These are phyloP conservation scores for Drepana arcuata DNA, from an alignment of 1,140 invertebrate genomes.

Conservation along the genomic window DNA sequence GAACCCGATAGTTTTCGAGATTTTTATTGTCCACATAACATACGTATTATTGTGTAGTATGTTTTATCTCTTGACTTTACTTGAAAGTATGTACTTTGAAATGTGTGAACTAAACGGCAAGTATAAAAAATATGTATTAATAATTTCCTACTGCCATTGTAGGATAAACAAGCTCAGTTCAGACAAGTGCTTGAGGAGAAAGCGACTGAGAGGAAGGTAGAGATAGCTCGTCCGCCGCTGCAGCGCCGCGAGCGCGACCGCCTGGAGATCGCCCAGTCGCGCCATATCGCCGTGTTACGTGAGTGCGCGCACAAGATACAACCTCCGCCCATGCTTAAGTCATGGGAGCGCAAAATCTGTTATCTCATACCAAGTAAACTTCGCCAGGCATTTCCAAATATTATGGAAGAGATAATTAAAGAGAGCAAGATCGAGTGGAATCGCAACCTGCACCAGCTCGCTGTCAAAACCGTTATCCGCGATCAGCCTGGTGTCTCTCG, in stretches of 20 bases:
- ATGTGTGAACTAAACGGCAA: too few relatives aligned
- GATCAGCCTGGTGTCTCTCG: conserved; percentile 54
- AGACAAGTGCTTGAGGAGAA: conserved; percentile 51
- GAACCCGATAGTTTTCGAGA: too few relatives aligned
- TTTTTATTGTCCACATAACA: too few relatives aligned
- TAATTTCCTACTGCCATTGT: too few relatives aligned
- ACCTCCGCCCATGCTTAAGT: conserved; percentile 58
- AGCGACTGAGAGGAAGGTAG: conserved; percentile 41
- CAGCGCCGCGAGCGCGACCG: conserved; percentile 34
- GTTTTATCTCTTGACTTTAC: too few relatives aligned
- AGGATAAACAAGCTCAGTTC: conserved; percentile 56
- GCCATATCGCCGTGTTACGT: conserved; percentile 49
- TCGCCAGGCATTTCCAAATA: conserved; percentile 41
- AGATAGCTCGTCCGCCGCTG: conserved; percentile 31
- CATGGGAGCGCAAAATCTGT: conserved; percentile 70
- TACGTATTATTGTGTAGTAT: too few relatives aligned
- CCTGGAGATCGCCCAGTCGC: conserved; percentile 46
- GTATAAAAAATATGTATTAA: too few relatives aligned
- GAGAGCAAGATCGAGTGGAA: conserved; percentile 69
- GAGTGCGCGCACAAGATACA: conserved; percentile 50
- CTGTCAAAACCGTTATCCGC: conserved; percentile 65
- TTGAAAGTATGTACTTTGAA: too few relatives aligned
- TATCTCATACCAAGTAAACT: conserved; percentile 55
- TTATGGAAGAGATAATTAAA: conserved; percentile 58
- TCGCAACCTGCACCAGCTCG: conserved; percentile 60